A percentile compares a stretch with the other conserved stretches of the same genome.
phyloP scores from a whole-genome alignment of 2,113 vertebrate species.

The Tragulus kanchil region DNA sequence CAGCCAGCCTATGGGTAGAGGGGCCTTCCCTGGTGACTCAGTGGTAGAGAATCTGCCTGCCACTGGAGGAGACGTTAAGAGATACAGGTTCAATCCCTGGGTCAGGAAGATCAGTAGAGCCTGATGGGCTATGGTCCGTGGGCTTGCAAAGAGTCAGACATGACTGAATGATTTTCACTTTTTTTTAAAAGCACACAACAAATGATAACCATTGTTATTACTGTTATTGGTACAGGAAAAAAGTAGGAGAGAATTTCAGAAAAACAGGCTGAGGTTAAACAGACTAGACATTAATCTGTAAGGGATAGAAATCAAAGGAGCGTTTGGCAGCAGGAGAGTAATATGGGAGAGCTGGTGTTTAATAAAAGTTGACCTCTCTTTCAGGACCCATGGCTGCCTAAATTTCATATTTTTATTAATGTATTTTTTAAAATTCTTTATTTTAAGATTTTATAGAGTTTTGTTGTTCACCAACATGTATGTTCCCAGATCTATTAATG shows the following conservation, averaged over 20 bases:
- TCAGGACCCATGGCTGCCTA: not conserved
- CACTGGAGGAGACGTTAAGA: no score
- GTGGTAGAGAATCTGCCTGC: no score
- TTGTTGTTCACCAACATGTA: no score
- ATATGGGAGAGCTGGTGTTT: not conserved
- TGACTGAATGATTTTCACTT: not conserved
- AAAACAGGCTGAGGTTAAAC: not conserved
- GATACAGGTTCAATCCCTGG: no score
- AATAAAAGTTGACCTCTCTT: not conserved
- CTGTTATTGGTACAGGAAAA: not conserved
- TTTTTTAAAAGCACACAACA: not conserved
- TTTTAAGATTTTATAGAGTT: no score
- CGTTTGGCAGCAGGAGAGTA: not conserved
- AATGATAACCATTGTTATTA: not conserved
- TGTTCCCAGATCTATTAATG: not conserved
- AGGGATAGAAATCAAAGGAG: not conserved
- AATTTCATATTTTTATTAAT: not conserved
- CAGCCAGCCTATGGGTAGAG: no score
- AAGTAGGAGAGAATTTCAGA: not conserved
- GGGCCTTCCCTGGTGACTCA: no score
- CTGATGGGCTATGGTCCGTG: not conserved
- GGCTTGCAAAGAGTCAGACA: not conserved
- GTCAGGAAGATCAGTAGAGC: not conserved
- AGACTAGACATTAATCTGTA: not conserved
- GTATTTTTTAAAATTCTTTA: not conserved